Conservation (phyloP, 92 coral and sea anemone species). For the Umimayanthus chanpuru region DNA sequence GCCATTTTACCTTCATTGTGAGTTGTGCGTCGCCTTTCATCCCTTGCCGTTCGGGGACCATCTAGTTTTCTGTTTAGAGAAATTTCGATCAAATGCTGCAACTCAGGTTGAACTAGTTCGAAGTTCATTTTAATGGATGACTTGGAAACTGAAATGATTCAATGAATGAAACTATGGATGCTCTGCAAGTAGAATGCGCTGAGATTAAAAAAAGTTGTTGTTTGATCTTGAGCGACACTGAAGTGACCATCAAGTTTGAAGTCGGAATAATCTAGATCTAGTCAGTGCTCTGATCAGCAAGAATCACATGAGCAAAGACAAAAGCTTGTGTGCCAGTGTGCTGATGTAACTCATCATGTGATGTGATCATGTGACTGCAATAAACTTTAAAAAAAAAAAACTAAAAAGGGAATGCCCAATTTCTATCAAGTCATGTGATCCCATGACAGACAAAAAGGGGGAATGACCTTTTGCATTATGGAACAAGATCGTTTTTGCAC, state of each 20-base stretch:
- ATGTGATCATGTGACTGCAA: neutral
- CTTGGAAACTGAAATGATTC: neutral
- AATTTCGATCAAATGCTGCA: constrained; percentile 38
- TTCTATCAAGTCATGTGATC: constrained; percentile 4
- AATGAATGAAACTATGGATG: too few species aligned
- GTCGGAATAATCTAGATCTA: too few species aligned
- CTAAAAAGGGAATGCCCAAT: neutral
- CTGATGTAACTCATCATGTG: constrained; percentile 24
- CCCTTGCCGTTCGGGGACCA: constrained; percentile 89
- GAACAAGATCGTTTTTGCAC: neutral
- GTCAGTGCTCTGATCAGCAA: neutral
- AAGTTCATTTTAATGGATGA: constrained; percentile 14
- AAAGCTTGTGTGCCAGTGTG: neutral
- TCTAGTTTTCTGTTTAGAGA: constrained; percentile 88
- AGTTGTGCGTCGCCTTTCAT: constrained; percentile 94
- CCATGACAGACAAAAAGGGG: constrained; percentile 1
- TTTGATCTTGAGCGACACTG: neutral
- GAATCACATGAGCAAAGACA: constrained; percentile 22
- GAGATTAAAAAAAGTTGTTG: neutral
- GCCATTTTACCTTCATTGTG: constrained; percentile 87
- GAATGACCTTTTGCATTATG: neutral
- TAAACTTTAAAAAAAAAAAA: too few species aligned
- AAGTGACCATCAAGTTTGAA: neutral
- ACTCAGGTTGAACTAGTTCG: constrained; percentile 1
- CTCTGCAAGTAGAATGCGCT: neutral